phyloP scores from a whole-genome alignment of 2,797 vertebrate genomes.

The Odontamblyopus rebecca region DNA sequence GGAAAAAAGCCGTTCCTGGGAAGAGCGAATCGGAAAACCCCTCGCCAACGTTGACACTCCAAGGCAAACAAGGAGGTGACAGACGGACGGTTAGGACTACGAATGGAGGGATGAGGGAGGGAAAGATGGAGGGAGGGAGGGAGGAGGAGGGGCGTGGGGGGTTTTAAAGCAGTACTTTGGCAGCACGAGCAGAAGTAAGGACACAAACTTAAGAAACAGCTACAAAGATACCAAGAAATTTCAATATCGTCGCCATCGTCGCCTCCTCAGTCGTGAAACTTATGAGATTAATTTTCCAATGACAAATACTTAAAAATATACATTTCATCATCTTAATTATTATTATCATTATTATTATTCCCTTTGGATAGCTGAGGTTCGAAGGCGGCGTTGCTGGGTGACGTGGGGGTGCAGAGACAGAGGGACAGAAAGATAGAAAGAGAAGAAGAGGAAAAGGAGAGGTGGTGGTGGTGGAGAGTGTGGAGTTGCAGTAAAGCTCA shows the following conservation, averaged over 20 bases:
- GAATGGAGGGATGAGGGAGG: constrained; percentile 9
- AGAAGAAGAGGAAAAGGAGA: constrained; percentile 13
- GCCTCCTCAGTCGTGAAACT: constrained; percentile 62
- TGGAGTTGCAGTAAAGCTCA: constrained; percentile 67
- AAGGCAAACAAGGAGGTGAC: constrained; percentile 47
- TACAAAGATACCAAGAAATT: constrained; percentile 82
- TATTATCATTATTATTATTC: constrained; percentile 69
- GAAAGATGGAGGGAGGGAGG: not conserved
- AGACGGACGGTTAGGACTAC: constrained; percentile 53
- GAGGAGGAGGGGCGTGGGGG: constrained; percentile 25
- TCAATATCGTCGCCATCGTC: constrained; percentile 65
- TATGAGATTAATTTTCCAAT: constrained; percentile 80
- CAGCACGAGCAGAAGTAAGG: constrained; percentile 71
- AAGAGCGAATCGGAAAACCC: constrained; percentile 37
- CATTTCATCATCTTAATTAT: constrained; percentile 80
- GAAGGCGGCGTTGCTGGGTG: constrained; percentile 76
- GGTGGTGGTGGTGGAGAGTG: constrained; percentile 43
- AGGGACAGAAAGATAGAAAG: not conserved
- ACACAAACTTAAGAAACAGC: constrained; percentile 75
- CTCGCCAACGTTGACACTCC: constrained; percentile 37
- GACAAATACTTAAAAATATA: constrained; percentile 93
- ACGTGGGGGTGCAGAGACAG: constrained; percentile 38
- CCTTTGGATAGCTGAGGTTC: constrained; percentile 88
- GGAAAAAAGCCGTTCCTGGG: constrained; percentile 21
- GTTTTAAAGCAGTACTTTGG: constrained; percentile 63